These are phyloP conservation scores for Cylloceria caligata DNA, from an alignment of 2,888 invertebrate genomes.

Conservation along the genomic window DNA sequence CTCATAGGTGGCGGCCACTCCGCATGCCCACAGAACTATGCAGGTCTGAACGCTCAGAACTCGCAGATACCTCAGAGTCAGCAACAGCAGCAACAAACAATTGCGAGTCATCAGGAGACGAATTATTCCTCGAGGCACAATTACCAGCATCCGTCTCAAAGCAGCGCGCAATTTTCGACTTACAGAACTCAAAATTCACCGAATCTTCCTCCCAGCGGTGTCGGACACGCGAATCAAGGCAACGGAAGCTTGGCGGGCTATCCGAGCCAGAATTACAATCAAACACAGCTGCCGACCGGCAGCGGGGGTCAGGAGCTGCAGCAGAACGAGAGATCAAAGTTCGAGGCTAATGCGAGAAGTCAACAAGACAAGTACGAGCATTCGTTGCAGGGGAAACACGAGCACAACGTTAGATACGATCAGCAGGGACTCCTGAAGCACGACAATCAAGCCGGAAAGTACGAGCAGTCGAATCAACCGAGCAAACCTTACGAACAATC, in stretches of 20 bases:
- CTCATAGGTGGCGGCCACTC: conserved; percentile 80
- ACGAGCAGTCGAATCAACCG: conserved; percentile 69
- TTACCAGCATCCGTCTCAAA: conserved; percentile 62
- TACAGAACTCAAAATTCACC: conserved; percentile 75
- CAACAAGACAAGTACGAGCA: conserved; percentile 77
- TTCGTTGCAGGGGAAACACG: conserved; percentile 69
- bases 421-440: conserved; percentile 73
- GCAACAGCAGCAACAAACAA: conserved; percentile 69
- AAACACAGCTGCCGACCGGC: conserved; percentile 69
- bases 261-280: conserved; percentile 74
- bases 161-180: conserved; percentile 63
- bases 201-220: conserved; percentile 68
- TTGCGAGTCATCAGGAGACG: conserved; percentile 74
- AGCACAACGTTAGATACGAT: conserved; percentile 76
- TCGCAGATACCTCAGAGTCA: conserved; percentile 65
- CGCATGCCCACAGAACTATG: conserved; percentile 70
- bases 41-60: conserved; percentile 62
- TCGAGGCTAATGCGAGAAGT: conserved; percentile 71
- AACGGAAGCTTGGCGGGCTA: conserved; percentile 68
- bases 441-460: conserved; percentile 73
- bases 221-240: conserved; percentile 38
- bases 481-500: conserved; percentile 75
- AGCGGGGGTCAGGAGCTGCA: conserved; percentile 64
- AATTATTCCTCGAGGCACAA: conserved; percentile 72
- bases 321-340: conserved; percentile 74